These are phyloP conservation scores for Sycophila sp. DNA, from an alignment of 1,140 invertebrate genomes.

Conservation along the genomic window DNA sequence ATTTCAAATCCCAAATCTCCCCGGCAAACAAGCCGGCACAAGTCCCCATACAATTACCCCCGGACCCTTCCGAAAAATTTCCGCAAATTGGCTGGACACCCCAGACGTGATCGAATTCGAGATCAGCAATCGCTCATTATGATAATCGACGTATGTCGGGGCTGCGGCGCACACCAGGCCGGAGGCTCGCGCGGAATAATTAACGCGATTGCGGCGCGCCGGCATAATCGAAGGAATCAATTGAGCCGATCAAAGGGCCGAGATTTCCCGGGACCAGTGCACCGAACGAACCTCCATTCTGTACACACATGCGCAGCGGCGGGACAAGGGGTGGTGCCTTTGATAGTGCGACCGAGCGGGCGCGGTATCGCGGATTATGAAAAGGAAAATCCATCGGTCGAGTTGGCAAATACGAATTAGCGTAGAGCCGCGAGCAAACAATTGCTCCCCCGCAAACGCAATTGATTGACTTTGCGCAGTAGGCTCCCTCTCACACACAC, in stretches of 20 bases:
- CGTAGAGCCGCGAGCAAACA: conserved; percentile 61
- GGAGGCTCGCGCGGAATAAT: conserved; percentile 17
- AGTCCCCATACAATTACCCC: too few species aligned
- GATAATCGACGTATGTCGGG: conserved; percentile 28
- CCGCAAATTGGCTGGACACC: too few species aligned
- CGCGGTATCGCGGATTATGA: conserved; percentile 59
- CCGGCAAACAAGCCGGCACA: too few species aligned
- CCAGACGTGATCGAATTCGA: too few species aligned
- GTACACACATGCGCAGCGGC: not conserved
- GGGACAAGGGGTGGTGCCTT: conserved; percentile 24
- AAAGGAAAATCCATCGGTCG: conserved; percentile 59
- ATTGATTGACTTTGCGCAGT: conserved; percentile 63
- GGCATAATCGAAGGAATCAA: conserved; percentile 42
- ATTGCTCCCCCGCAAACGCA: conserved; percentile 46
- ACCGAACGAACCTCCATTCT: conserved; percentile 48
- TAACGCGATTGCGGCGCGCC: conserved; percentile 12
- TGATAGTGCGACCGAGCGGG: not conserved
- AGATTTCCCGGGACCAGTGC: conserved; percentile 46
- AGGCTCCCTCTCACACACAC: too few species aligned
- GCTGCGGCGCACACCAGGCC: not conserved
- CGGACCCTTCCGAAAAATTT: too few species aligned
- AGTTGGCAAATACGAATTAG: conserved; percentile 63
- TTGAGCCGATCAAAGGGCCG: conserved; percentile 50
- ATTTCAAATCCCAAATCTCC: too few species aligned
- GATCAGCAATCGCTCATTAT: conserved; percentile 26